phyloP scores from a whole-genome alignment of 2,113 vertebrate species.

The Thamnaconus septentrionalis region DNA sequence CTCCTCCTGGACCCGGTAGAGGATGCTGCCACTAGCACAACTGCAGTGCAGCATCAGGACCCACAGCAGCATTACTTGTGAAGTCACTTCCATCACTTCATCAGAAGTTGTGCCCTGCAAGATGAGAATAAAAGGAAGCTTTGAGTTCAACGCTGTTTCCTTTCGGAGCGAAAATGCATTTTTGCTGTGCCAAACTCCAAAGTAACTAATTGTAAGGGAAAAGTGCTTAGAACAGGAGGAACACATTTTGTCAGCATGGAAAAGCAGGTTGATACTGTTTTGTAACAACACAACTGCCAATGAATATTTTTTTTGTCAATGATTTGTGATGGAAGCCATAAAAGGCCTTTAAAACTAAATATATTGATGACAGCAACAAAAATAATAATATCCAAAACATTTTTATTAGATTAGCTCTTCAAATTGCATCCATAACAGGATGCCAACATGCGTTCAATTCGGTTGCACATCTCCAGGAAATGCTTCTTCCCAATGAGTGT shows the following conservation, averaged over 20 bases:
- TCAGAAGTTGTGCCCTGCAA: conserved; percentile 64
- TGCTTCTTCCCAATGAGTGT: conserved; percentile 17
- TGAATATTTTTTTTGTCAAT: conserved; percentile 30
- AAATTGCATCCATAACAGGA: conserved; percentile 29
- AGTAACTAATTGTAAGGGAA: conserved; percentile 1
- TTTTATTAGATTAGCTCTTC: background rate
- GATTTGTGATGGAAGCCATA: conserved; percentile 15
- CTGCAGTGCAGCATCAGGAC: conserved; percentile 65
- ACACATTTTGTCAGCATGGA: conserved; percentile 14
- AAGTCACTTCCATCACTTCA: conserved; percentile 74
- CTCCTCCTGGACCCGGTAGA: conserved; percentile 92
- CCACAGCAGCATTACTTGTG: conserved; percentile 67
- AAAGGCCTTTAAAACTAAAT: conserved; percentile 28
- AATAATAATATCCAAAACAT: background rate
- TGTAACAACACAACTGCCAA: conserved; percentile 10
- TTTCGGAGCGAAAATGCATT: conserved; percentile 3
- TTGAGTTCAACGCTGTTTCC: conserved; percentile 16
- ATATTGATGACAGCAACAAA: conserved; percentile 21
- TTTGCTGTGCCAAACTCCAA: background rate
- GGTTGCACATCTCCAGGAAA: conserved; percentile 35
- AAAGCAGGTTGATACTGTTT: conserved; percentile 9
- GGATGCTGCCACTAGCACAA: conserved; percentile 66
- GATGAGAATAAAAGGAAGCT: conserved; percentile 26
- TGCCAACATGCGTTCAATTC: conserved; percentile 38
- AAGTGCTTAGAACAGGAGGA: background rate